Evolutionary conservation across 2,797 vertebrate genomes (phyloP).

Genomic region (Acipenser oxyrinchus): DNA sequence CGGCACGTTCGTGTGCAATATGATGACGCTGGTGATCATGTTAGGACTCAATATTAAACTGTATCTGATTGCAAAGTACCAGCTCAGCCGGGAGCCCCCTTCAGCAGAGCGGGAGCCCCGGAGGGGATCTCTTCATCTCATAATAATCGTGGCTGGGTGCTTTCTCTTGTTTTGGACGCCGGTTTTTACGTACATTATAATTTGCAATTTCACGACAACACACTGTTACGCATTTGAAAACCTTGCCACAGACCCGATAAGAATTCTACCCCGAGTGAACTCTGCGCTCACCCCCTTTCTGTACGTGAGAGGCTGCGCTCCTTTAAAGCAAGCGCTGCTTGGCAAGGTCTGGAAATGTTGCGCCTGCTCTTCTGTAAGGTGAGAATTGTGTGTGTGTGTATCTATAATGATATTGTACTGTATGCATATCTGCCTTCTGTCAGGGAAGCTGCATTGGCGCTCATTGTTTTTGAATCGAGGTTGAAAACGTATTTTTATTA

Average conservation of each 20-base stretch:
- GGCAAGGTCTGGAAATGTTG: conserved; percentile 45
- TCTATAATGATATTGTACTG: no score
- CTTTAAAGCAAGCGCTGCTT: conserved; percentile 43
- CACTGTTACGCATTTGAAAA: conserved; percentile 49
- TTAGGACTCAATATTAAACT: conserved; percentile 56
- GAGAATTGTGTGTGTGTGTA: no score
- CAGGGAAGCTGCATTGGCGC: no score
- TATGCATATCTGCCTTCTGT: no score
- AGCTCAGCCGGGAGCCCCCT: conserved; percentile 44
- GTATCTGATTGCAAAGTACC: conserved; percentile 58
- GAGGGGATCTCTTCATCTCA: conserved; percentile 53
- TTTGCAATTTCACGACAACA: conserved; percentile 39
- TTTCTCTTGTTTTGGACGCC: conserved; percentile 58
- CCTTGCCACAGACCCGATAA: conserved; percentile 57
- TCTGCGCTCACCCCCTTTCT: conserved; percentile 55
- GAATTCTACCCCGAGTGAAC: conserved; percentile 56
- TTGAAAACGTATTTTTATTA: no score
- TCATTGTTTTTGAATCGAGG: no score
- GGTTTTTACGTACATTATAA: conserved; percentile 42
- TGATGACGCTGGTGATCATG: conserved; percentile 56
- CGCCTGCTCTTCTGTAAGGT: conserved; percentile 24
- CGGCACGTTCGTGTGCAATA: conserved; percentile 48
- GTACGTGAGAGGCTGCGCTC: conserved; percentile 54
- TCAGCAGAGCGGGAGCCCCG: conserved; percentile 52
- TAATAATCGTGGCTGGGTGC: conserved; percentile 52